Base-by-base conservation (phyloP, 2,888 invertebrate species). In the Plagiodera versicolora region DNA sequence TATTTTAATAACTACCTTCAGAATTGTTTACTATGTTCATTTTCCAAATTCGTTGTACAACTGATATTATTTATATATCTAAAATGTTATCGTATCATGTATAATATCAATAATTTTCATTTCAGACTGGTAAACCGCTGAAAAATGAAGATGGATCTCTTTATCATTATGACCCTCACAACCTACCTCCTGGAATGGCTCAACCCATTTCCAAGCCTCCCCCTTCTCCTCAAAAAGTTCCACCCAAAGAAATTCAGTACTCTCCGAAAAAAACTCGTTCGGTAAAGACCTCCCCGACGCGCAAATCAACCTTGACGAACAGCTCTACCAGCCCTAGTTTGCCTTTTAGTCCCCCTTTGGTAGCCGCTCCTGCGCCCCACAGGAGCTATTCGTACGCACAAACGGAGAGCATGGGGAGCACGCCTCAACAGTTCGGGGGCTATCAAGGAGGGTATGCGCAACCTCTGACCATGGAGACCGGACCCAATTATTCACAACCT, bases 91-190 rank as follows among this genome's bases (percentile, higher is more conserved):
- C n/a, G n/a, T n/a, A n/a, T n/a, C n/a, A n/a, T n/a, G n/a, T n/a
- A n/a, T n/a, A n/a, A n/a, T 4, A 49, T 49, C 11, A 16, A 14
- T 10, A 18, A 50, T 46, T 11, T 14, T 28, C 4, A 14, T 65
- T 65, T 62, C 79, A 89, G 84, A 90, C 89, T 51, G 91, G 91
- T 6, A 87, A 89, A 55, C 89, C 92, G 0, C 84, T 89, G 49
- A 87, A 87, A 47, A 92, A 92, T 74, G 81, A 88, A 0, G 92
- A 93, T 74, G 92, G 92, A 14, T 83, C 86, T 0, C 79, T 90
- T 14, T 93, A 93, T 77, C 88, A 89, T 64, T 91, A 88, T 79
- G 90, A 92, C 73, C 91, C 92, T 0, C 81, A 83, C 39, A 87
- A 89, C 75, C 88, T 87, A 10, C 89, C 89, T 0, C 80, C 75